phyloP scores from a whole-genome alignment of 2,797 vertebrate genomes.

The Amazona finschi region DNA sequence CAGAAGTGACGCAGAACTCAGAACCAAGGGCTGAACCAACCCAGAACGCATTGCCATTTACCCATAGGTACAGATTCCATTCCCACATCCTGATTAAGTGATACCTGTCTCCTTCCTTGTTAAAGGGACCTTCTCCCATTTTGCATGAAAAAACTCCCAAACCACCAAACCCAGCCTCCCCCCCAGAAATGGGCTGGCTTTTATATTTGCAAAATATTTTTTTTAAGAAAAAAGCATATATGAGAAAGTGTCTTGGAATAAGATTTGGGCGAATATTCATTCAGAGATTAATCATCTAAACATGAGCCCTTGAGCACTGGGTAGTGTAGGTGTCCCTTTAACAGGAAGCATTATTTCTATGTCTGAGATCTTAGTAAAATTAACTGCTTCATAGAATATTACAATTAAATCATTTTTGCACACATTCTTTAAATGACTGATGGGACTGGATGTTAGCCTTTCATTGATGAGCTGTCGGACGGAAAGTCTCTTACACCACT shows the following conservation, averaged over 20 bases:
- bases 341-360: conserved; percentile 12
- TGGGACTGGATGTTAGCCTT: background rate
- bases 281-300: background rate
- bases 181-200: background rate
- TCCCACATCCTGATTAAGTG: conserved; percentile 75
- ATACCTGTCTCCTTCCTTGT: conserved; percentile 38
- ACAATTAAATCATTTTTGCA: background rate
- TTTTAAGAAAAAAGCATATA: background rate
- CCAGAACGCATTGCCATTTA: conserved; percentile 92
- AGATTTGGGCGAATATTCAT: background rate
- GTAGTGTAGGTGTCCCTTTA: conserved; percentile 31
- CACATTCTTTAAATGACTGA: background rate
- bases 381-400: conserved; percentile 14
- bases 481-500: background rate
- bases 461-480: background rate
- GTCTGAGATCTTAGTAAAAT: conserved; percentile 18
- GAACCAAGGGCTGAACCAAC: conserved; percentile 89
- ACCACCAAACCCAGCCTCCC: background rate
- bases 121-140: conserved; percentile 42
- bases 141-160: background rate
- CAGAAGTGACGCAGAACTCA: conserved; percentile 88
- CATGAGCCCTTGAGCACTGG: background rate
- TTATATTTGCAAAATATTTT: background rate
- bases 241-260: background rate
- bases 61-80: conserved; percentile 91